Base-by-base conservation (phyloP, 2,113 vertebrate genomes). In the Anser cygnoides region DNA sequence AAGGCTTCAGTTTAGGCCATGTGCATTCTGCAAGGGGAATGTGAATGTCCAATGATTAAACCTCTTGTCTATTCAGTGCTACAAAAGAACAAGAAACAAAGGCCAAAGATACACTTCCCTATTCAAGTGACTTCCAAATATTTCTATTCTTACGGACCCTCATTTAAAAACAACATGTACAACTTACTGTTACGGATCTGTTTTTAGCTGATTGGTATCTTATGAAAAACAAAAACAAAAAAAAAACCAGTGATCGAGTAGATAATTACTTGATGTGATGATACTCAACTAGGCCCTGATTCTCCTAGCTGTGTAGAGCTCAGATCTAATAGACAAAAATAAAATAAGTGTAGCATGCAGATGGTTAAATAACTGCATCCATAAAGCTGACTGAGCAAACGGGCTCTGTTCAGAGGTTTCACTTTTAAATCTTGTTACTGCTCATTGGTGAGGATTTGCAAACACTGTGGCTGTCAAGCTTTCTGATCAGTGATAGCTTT, bases 381-480 rank as follows among this genome's bases (percentile, higher is more conserved):
- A 66, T 67, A 76, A 73, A 94, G 61, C 95, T 95, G 96, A 92
- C 67, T 39, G 73, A 96, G 96, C 63, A 91, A 87, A 95, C 80
- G 52, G 63, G 50, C 50, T 90, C 75, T 96, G 84, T 93, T 79
- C 54, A 95, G 91, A 91, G 86, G 66, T 84, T 95, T 95, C 82
- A 92, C 89, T 96, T 97, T 96, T 91, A 97, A 96, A 96, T 96
- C 95, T 92, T 79, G 79, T 97, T 97, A 92, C 80, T 96, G 89
- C 91, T 97, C 94, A 95, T 97, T 92, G 91, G 82, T 84, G 95
- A 97, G 95, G 93, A 96, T 97, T 97, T 96, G 89, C 89, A 95
- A 97, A 97, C 54, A 88, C 74, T 74, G 49, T 54, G 89, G 84
- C 93, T 97, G 95, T 97, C 95, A 98, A 94, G 93, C 91, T 91